Conservation (phyloP, 2,888 invertebrate genomes). For the Eremobia ochroleuca region DNA sequence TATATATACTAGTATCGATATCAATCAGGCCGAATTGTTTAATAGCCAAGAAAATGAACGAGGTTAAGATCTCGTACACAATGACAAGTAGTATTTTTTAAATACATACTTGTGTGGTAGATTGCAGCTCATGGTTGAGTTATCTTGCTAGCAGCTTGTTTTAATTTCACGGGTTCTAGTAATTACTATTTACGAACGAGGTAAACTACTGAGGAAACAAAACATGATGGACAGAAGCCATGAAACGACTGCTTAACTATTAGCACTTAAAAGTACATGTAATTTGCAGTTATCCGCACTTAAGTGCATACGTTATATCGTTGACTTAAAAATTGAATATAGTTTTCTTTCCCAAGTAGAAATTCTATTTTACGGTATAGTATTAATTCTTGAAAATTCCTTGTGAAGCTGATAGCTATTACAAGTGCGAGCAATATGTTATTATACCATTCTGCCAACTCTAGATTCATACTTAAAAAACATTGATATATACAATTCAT, state of each 20-base stretch:
- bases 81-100: background rate
- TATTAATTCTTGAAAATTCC: background rate
- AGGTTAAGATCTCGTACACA: background rate
- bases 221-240: background rate
- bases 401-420: background rate
- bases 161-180: conserved; percentile 8
- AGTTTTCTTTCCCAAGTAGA: background rate
- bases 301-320: background rate
- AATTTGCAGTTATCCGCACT: background rate
- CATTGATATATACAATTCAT: background rate
- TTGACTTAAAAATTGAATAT: background rate
- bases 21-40: too few species aligned
- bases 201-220: conserved; percentile 10
- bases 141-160: background rate
- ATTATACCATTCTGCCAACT: background rate
- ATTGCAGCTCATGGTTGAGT: conserved; percentile 12
- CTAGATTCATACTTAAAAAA: background rate
- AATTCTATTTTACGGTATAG: background rate
- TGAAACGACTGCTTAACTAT: background rate
- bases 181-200: background rate
- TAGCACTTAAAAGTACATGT: conserved; percentile 22
- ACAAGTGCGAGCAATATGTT: background rate
- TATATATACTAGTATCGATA: too few species aligned
- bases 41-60: background rate
- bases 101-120: background rate